These are phyloP conservation scores for Sycophila texana DNA, from an alignment of 2,888 invertebrate genomes.

Conservation along the genomic window DNA sequence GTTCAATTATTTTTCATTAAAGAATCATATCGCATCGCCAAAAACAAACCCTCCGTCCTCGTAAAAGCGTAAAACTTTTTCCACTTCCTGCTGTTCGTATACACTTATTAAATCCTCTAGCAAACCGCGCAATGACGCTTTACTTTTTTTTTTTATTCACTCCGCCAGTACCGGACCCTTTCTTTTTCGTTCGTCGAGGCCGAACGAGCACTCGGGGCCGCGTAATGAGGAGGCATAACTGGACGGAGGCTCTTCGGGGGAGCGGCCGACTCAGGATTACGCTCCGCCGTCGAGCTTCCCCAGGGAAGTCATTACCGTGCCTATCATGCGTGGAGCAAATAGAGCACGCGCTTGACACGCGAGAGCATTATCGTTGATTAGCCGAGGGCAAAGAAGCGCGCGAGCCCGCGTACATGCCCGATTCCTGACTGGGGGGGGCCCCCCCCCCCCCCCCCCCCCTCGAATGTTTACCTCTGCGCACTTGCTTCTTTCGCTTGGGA, in stretches of 20 bases:
- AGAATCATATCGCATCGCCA: background rate
- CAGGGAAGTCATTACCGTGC: constrained; percentile 73
- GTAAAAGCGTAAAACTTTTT: too few relatives aligned
- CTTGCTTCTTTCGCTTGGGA: too few relatives aligned
- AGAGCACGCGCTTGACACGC: constrained; percentile 67
- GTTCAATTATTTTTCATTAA: constrained; percentile 15
- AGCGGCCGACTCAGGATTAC: constrained; percentile 60
- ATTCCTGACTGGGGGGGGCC: too few relatives aligned
- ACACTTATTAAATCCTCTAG: too few relatives aligned
- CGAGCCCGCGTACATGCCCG: background rate
- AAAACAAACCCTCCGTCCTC: background rate
- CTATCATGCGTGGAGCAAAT: constrained; percentile 70
- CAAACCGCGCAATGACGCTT: too few relatives aligned
- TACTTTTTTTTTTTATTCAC: background rate
- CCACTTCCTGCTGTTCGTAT: background rate
- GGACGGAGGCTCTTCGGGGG: background rate
- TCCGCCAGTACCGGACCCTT: background rate
- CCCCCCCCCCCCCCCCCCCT: too few relatives aligned
- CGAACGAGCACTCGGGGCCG: background rate
- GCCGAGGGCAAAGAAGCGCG: constrained; percentile 10
- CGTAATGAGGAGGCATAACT: background rate
- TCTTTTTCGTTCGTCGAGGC: background rate
- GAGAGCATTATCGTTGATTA: constrained; percentile 62
- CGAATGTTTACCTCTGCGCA: too few relatives aligned
- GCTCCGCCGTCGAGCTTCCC: constrained; percentile 64